These are phyloP conservation scores for Nannobrachium achirus DNA, from an alignment of 2,113 vertebrate genomes.

Conservation along the genomic window DNA sequence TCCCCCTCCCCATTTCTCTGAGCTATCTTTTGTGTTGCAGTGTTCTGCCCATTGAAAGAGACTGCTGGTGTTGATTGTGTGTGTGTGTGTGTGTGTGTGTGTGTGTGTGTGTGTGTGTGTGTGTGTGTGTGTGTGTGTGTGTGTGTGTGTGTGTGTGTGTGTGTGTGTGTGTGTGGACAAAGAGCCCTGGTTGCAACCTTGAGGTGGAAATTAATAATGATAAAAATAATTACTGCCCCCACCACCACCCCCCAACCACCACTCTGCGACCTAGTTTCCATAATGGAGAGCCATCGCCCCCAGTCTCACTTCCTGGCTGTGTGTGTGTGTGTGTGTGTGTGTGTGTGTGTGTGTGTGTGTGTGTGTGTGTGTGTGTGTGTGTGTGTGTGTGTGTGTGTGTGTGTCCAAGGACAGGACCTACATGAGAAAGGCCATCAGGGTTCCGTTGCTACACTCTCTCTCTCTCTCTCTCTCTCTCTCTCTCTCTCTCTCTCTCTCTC, in stretches of 20 bases:
- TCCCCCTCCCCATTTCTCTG: constrained; percentile 65
- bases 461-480: not conserved
- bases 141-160: constrained; percentile 42
- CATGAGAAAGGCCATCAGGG: constrained; percentile 52
- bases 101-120: constrained; percentile 3
- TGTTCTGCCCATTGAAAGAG: constrained; percentile 68
- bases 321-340: constrained; percentile 39
- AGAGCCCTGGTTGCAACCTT: constrained; percentile 75
- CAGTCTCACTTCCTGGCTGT: constrained; percentile 57
- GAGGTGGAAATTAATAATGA: constrained; percentile 84
- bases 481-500: constrained; percentile 1
- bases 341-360: constrained; percentile 38
- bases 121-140: constrained; percentile 29
- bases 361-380: constrained; percentile 37
- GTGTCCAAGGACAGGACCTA: constrained; percentile 69
- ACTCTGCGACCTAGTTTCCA: constrained; percentile 80
- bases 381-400: constrained; percentile 29
- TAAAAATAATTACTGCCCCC: constrained; percentile 86
- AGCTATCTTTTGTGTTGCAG: constrained; percentile 72
- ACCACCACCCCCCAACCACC: constrained; percentile 67
- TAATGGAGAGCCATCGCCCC: constrained; percentile 80
- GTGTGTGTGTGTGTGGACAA: constrained; percentile 36
- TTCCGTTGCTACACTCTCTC: constrained; percentile 5
- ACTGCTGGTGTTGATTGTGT: constrained; percentile 38
- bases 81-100: not conserved